A percentile compares a stretch with the other conserved stretches of the same genome.
These are phyloP conservation scores for Galaxias olidus DNA, from an alignment of 2,797 vertebrate genomes.

Conservation along the genomic window DNA sequence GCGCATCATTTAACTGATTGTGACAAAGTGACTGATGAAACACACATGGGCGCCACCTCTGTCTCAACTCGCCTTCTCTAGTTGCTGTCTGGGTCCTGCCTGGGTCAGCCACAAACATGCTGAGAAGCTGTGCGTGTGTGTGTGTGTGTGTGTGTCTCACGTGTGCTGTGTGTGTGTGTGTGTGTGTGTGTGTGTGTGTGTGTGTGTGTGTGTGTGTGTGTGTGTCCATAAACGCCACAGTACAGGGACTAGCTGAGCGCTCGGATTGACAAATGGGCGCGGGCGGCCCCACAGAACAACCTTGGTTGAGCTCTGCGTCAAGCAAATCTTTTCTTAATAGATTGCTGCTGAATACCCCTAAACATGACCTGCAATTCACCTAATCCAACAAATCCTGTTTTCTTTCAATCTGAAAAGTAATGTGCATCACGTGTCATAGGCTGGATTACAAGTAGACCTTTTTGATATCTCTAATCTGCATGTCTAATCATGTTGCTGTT, in stretches of 20 bases:
- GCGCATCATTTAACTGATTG: neutral
- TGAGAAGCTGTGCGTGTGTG: neutral
- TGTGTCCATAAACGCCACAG: neutral
- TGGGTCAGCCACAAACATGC: neutral
- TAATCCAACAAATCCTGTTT: no score
- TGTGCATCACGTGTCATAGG: no score
- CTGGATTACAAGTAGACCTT: no score
- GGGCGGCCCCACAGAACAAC: conserved; percentile 31
- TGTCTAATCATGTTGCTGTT: no score
- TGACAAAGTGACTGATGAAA: neutral
- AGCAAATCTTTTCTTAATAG: conserved; percentile 23
- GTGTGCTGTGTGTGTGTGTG: neutral
- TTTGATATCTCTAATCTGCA: no score
- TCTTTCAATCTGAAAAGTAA: no score
- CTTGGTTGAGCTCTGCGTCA: conserved; percentile 30
- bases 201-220: neutral
- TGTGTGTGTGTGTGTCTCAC: conserved; percentile 1
- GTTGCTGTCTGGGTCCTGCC: no score
- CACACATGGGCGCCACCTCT: neutral
- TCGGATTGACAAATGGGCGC: conserved; percentile 44
- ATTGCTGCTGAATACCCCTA: conserved; percentile 11
- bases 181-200: neutral
- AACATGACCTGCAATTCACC: neutral
- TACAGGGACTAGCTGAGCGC: conserved; percentile 7
- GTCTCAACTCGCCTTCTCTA: neutral